Evolutionary conservation across 2,888 invertebrate genomes (phyloP), one percentile per base, ranked within the genome.

Genomic region (Odontocolon sp.): DNA sequence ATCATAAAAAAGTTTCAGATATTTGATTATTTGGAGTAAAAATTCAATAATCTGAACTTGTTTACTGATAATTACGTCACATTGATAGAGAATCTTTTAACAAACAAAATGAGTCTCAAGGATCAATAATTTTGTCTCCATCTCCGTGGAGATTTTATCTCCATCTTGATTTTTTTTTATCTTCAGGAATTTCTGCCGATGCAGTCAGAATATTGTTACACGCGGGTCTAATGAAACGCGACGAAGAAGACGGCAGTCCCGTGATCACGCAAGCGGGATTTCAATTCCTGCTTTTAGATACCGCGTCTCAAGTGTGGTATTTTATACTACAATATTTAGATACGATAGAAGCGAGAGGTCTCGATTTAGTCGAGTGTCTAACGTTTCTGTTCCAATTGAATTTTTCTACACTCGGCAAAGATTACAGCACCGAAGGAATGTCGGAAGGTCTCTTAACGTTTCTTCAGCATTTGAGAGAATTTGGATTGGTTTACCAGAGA

Each of bases 381-480:
- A 96, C 97, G 8, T 98, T 99, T 91, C 91, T 99, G n/a, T 98
- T 99, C 90, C 98, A 98, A 91, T 93, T 99, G 68, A 98, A 97
- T 90, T 98, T 99, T 91, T 97, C 97, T 72, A 97, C 97, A 0
- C 92, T 98, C 2, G 99, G 98, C 73, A 96, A 96, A 93, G 98
- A 98, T 91, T 99, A 99, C 90, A 98, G 98, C 86, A 98, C 98
- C 0, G 98, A 98, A 86, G 97, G 97, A 1, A 96, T 98, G 95
- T 96, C 94, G 85, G 95, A 95, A 82, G 95, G 95, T 75, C 94
- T 98, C 91, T 91, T 97, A 72, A 94, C 95, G 64, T 98, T 99
- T 88, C 91, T 99, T 69, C 98, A 99, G 90, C 98, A 99, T 91
- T 92, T 99, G 56, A 91, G 99, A 77, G 99, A 99, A 91, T 97